Conservation (phyloP, 2,888 invertebrate species). For the Drosophila cracens region DNA sequence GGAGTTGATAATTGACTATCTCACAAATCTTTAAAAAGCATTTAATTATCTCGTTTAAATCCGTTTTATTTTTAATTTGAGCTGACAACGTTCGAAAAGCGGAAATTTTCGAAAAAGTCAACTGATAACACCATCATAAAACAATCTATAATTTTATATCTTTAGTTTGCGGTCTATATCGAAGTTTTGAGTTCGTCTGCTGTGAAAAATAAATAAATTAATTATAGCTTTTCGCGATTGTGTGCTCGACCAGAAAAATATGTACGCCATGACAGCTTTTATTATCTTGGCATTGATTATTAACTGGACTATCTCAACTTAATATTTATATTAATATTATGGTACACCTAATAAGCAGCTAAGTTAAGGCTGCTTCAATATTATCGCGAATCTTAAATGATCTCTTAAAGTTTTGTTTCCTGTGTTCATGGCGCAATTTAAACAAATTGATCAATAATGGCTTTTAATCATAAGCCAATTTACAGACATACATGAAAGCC, state of each 20-base stretch:
- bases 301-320: background rate
- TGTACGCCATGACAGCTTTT: background rate
- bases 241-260: background rate
- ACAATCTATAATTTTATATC: constrained; percentile 19
- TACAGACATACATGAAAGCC: constrained; percentile 11
- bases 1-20: background rate
- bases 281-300: background rate
- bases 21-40: background rate
- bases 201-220: background rate
- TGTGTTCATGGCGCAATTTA: background rate
- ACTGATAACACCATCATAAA: background rate
- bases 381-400: background rate
- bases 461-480: constrained; percentile 28
- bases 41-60: background rate
- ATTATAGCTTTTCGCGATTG: background rate
- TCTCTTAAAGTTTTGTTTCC: constrained; percentile 29
- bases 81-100: background rate
- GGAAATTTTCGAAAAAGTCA: constrained; percentile 1
- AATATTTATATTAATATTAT: background rate
- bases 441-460: constrained; percentile 27
- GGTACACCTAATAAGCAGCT: background rate
- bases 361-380: background rate
- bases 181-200: constrained; percentile 6
- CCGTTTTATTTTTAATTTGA: background rate
- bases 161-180: background rate